Evolutionary conservation across 2,888 invertebrate genomes (phyloP), one percentile per base, ranked within the genome.

Genomic region (Miltochrista miniata): DNA sequence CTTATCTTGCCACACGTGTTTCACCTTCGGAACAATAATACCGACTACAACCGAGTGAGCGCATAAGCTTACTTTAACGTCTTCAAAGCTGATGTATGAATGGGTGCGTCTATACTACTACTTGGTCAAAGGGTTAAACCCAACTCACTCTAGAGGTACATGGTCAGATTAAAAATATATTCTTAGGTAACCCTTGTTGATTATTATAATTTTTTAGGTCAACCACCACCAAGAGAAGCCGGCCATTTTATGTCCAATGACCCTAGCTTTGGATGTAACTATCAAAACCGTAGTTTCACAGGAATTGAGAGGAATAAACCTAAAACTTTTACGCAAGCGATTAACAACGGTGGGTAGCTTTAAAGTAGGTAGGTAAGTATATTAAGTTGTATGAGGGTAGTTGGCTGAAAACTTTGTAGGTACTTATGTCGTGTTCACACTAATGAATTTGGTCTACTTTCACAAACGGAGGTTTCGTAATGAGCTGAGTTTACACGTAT

Each of bases 211-310:
- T 14, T 49, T 64, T 10, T 59, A 77, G 80, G 76, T 48, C 75
- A 75, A 42, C 72, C 74, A 45, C 68, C 73, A 48, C 76, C 74
- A 64, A 71, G 63, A 12, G 59, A 59, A 5, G 13, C 37, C 14
- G 69, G 66, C 46, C 56, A 59, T 34, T 10, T 31, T 31, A 48
- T 64, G 35, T 54, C 65, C 46, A 50, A 66, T 37, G 67, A 64
- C 30, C 38, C 68, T 29, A 61, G 66, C 38, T 83, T 83, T 52
- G 79, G 81, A 10, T 64, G 48, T 45, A 79, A 80, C 62, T 89
- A 89, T 53, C 81, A 83, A 58, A 85, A 80, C 59, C 77, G 76
- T 30, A 79, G 60, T 51, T 78, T 82, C 48, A 59, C 54, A 15
- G 83, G 79, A 10, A 73, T 73, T 1, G 82, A 82, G 31, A 78